A percentile compares a stretch with the other conserved stretches of the same genome.
Conservation (phyloP, 2,113 vertebrate genomes). For the Lamprologus tigripictilis region DNA sequence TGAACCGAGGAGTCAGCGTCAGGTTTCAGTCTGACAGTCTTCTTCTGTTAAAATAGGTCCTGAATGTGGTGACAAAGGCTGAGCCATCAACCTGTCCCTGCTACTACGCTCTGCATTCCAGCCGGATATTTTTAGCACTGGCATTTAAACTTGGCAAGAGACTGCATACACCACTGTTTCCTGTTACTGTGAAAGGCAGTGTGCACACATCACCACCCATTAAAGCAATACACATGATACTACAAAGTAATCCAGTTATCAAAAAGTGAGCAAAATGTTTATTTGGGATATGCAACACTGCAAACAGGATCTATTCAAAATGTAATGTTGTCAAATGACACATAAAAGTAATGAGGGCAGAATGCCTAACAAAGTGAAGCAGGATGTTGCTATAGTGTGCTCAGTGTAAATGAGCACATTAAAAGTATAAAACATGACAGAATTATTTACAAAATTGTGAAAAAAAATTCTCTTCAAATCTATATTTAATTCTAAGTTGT, state of each 20-base stretch:
- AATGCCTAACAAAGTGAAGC: background rate
- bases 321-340: background rate
- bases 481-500: background rate
- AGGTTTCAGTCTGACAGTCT: slow-evolving; percentile 47
- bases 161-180: slow-evolving; percentile 63
- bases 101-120: slow-evolving; percentile 65
- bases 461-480: background rate
- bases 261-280: background rate
- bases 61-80: slow-evolving; percentile 61
- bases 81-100: slow-evolving; percentile 21
- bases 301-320: background rate
- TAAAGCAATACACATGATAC: background rate
- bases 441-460: background rate
- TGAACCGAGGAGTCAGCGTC: slow-evolving; percentile 27
- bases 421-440: background rate
- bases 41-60: slow-evolving; percentile 58
- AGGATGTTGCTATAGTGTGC: background rate
- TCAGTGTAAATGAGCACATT: background rate
- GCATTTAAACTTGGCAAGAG: slow-evolving; percentile 70
- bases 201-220: background rate
- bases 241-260: background rate
- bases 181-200: slow-evolving; percentile 63
- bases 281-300: background rate
- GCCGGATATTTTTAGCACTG: slow-evolving; percentile 68
- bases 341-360: background rate